Percentiles rank a stretch among this genome's conserved stretches.
These are phyloP conservation scores for Atractosteus spatula DNA, from an alignment of 2,113 vertebrate species.

Conservation along the genomic window DNA sequence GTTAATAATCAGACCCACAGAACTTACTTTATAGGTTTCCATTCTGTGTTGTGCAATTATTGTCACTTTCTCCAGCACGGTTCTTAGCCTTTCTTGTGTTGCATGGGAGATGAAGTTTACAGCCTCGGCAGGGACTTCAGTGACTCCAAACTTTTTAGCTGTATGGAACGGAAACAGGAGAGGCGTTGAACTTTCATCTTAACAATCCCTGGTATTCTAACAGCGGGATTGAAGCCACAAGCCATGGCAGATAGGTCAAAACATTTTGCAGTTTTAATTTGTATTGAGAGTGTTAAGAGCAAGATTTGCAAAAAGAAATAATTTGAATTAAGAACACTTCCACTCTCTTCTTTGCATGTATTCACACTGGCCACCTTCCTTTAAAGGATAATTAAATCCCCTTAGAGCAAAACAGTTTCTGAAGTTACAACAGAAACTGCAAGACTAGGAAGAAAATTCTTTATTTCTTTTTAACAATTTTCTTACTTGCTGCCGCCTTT, in stretches of 20 bases:
- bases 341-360: not conserved
- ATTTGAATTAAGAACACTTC: conserved; percentile 8
- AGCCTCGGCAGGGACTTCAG: conserved; percentile 75
- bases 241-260: conserved; percentile 10
- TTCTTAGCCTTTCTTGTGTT: conserved; percentile 72
- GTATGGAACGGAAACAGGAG: conserved; percentile 32
- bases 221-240: not conserved
- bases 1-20: not conserved
- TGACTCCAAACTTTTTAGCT: conserved; percentile 81
- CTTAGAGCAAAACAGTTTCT: conserved; percentile 49
- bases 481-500: conserved; percentile 43
- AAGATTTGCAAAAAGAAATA: conserved; percentile 1
- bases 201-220: not conserved
- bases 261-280: not conserved
- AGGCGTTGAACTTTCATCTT: not conserved
- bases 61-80: conserved; percentile 79
- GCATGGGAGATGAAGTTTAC: conserved; percentile 83
- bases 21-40: conserved; percentile 76
- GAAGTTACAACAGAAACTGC: conserved; percentile 49
- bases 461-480: conserved; percentile 48
- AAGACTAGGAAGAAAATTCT: conserved; percentile 47
- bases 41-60: conserved; percentile 78
- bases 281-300: not conserved
- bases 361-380: conserved; percentile 46
- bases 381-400: conserved; percentile 58